Evolutionary conservation across 2,888 invertebrate species (phyloP).

Genomic region (Furcula furcula): DNA sequence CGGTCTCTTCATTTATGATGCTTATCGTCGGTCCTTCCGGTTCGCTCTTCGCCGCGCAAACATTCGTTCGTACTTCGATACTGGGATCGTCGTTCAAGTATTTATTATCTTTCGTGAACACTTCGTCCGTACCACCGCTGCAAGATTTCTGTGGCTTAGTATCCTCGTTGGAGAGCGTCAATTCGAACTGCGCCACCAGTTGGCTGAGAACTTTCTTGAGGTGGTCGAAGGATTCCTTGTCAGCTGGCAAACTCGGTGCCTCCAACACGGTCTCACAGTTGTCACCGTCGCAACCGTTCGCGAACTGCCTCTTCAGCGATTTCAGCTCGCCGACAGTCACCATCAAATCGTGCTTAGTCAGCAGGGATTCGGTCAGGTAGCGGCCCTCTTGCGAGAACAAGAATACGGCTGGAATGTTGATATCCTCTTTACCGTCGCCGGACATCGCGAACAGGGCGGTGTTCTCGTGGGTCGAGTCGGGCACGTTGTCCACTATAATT

Average conservation of each 20-base stretch:
- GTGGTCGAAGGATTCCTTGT: slow-evolving; percentile 61
- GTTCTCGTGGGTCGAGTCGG: slow-evolving; percentile 86
- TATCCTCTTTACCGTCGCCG: slow-evolving; percentile 93
- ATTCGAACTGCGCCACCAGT: slow-evolving; percentile 62
- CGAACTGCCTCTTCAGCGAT: slow-evolving; percentile 51
- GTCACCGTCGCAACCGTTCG: slow-evolving; percentile 43
- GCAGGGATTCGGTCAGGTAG: slow-evolving; percentile 83
- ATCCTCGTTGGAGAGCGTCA: slow-evolving; percentile 53
- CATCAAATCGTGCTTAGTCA: slow-evolving; percentile 76
- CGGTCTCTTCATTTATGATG: slow-evolving; percentile 6
- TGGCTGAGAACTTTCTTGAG: slow-evolving; percentile 70
- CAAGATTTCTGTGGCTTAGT: slow-evolving; percentile 19
- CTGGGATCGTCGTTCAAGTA: slow-evolving; percentile 28
- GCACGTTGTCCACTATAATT: slow-evolving; percentile 92
- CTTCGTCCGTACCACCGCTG: slow-evolving; percentile 25
- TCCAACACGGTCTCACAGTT: slow-evolving; percentile 45
- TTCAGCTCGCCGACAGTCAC: slow-evolving; percentile 78
- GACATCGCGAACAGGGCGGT: slow-evolving; percentile 98
- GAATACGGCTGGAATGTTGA: slow-evolving; percentile 95
- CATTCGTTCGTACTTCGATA: slow-evolving; percentile 7
- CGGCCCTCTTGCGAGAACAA: slow-evolving; percentile 90
- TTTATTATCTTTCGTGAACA: slow-evolving; percentile 29
- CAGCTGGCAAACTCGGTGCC: slow-evolving; percentile 27
- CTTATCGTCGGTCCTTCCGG: slow-evolving; percentile 2
- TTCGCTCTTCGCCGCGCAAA: slow-evolving; percentile 15